phyloP scores from a whole-genome alignment of 2,797 vertebrate species.

The Esox lucius region DNA sequence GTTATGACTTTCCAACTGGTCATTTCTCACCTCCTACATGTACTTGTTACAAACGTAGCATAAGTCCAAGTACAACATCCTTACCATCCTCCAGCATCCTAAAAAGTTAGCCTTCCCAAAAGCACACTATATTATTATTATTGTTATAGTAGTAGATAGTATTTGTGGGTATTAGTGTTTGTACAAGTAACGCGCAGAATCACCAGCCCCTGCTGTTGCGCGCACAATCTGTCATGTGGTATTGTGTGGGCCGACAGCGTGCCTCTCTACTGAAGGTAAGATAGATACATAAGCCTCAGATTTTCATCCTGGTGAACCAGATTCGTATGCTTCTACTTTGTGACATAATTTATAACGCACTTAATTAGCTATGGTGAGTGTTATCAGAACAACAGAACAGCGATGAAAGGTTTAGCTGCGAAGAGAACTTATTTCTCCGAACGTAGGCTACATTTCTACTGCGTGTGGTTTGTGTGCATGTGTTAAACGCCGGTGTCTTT shows the following conservation, averaged over 20 bases:
- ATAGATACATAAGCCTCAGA: not conserved
- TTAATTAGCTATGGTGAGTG: not conserved
- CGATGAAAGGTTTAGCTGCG: not conserved
- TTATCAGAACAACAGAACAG: constrained; percentile 1
- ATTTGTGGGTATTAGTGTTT: not conserved
- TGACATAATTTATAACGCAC: not conserved
- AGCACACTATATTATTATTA: not conserved
- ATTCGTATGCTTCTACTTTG: not conserved
- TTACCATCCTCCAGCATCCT: too few species aligned
- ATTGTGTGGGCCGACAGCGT: not conserved
- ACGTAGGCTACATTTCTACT: not conserved
- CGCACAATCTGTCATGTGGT: not conserved
- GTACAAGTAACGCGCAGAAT: not conserved
- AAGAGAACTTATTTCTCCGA: not conserved
- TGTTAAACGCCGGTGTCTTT: not conserved
- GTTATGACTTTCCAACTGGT: too few species aligned
- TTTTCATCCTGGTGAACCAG: not conserved
- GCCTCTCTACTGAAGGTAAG: constrained; percentile 1
- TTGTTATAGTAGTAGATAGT: not conserved
- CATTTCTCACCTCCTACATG: too few species aligned
- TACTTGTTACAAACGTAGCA: too few species aligned
- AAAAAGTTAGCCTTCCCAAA: too few species aligned
- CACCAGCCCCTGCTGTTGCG: not conserved
- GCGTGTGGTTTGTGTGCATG: not conserved
- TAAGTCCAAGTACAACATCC: too few species aligned